phyloP scores from a whole-genome alignment of 1,140 invertebrate species.

The Lutraria rhynchaena region DNA sequence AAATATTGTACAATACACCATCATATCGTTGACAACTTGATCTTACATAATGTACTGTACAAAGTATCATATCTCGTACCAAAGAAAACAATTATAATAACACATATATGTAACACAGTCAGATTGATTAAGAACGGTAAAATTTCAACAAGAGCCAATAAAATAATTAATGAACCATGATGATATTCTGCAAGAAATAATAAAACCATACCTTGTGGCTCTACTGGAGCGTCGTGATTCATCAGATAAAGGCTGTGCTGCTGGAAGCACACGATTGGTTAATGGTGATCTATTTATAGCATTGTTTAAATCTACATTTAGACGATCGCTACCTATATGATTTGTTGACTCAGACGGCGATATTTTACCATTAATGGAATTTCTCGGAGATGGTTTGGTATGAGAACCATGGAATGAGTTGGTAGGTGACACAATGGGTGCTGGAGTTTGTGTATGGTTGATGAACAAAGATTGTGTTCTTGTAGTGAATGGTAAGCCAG shows the following conservation, averaged over 20 bases:
- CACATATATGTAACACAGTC: too few relatives aligned
- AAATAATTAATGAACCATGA: too few relatives aligned
- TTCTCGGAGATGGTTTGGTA: constrained; percentile 80
- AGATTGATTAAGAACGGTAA: too few relatives aligned
- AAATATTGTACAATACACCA: too few relatives aligned
- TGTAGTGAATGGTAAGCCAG: constrained; percentile 74
- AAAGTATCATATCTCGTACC: too few relatives aligned
- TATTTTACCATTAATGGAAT: constrained; percentile 75
- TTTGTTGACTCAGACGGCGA: constrained; percentile 71
- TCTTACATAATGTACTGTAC: too few relatives aligned
- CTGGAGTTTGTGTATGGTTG: constrained; percentile 65
- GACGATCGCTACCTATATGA: constrained; percentile 57
- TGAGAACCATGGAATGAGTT: constrained; percentile 67
- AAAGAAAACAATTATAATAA: too few relatives aligned
- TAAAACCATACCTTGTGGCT: constrained; percentile 47
- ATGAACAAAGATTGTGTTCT: constrained; percentile 76
- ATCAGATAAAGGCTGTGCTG: constrained; percentile 34
- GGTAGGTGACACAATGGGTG: constrained; percentile 68
- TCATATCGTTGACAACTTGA: too few relatives aligned
- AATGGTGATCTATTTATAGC: constrained; percentile 73
- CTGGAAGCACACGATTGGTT: constrained; percentile 43
- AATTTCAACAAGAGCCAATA: too few relatives aligned
- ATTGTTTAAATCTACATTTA: constrained; percentile 75
- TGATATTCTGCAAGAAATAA: too few relatives aligned
- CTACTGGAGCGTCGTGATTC: constrained; percentile 63